Evolutionary conservation across 1,140 invertebrate genomes (phyloP), one percentile per base, ranked within the genome.

Genomic region (Dendrolimus kikuchii): DNA sequence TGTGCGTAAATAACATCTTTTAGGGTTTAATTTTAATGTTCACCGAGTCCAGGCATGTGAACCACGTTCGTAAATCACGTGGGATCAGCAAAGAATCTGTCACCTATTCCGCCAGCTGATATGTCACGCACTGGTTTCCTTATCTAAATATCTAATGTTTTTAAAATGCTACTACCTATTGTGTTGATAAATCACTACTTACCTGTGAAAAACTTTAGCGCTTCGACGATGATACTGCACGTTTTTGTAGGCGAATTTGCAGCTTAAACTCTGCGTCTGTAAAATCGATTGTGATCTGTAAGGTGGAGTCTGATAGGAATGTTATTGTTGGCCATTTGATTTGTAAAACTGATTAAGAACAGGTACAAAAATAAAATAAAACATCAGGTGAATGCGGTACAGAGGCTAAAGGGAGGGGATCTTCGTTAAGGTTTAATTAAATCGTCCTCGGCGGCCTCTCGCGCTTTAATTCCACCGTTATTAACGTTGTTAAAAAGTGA

Each of bases 381-480:
- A 80, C 70, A 80, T 59, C 60, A 67, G 80, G 80, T 86, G 74
- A 69, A 68, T 66, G 59, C 62, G 71, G 62, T 46, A 48, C 55
- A 46, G 45, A 46, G 64, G 62, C 54, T 53, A 55, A 56, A 42
- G 62, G 50, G 61, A 64, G 74, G 64, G 59, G 63, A 70, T 77
- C 71, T 86, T 83, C 80, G 82, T 86, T 83, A 83, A 77, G 75
- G 75, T 86, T 86, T 86, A 86, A 86, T 86, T 86, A 86, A 86
- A 86, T 83, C 77, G 81, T 86, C 77, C 77, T 82, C 74, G 57
- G 72, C 75, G 73, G 81, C 78, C 80, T 85, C 81, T 85, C 75
- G 78, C 77, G 82, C 75, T 80, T 86, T 86, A 86, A 86, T 86
- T 83, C 82, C 82, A 82, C 77, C 80, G 78, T 86, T 86, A 86